phyloP scores from a whole-genome alignment of 2,888 invertebrate genomes.

The Sesamia inferens region DNA sequence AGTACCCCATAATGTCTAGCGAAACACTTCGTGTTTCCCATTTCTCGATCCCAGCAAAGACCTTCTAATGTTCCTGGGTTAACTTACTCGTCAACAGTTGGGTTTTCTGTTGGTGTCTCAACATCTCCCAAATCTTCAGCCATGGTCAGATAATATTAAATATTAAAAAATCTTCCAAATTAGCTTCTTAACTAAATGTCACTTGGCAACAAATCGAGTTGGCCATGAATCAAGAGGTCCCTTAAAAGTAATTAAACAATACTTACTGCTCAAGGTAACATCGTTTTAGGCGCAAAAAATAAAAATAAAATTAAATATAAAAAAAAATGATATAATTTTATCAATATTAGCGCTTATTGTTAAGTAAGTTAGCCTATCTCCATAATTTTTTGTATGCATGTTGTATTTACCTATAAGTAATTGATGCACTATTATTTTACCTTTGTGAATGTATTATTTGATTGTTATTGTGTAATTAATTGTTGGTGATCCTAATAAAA shows the following conservation, averaged over 20 bases:
- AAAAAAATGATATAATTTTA: too few relatives aligned
- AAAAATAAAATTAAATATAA: too few relatives aligned
- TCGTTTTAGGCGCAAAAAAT: neutral
- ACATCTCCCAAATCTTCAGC: constrained; percentile 31
- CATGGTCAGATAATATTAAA: constrained; percentile 9
- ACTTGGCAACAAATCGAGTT: constrained; percentile 18
- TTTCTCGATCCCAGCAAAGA: neutral
- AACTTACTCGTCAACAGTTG: constrained; percentile 21
- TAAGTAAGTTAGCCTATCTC: too few relatives aligned
- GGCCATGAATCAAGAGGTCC: constrained; percentile 7
- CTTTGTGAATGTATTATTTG: too few relatives aligned
- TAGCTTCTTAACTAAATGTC: neutral
- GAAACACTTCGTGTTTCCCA: too few relatives aligned
- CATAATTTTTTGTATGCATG: too few relatives aligned
- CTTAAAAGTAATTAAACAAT: neutral
- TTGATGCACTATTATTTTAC: too few relatives aligned
- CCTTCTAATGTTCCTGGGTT: neutral
- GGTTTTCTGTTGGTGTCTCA: constrained; percentile 21
- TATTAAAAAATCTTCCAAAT: neutral
- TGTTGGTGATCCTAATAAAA: too few relatives aligned
- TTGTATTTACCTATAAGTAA: too few relatives aligned
- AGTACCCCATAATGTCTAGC: too few relatives aligned
- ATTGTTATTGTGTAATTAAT: too few relatives aligned
- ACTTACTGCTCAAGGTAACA: neutral
- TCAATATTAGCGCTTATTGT: too few relatives aligned